These are phyloP conservation scores for Dasyprocta punctata DNA, from an alignment of 2,113 vertebrate genomes.

Conservation along the genomic window DNA sequence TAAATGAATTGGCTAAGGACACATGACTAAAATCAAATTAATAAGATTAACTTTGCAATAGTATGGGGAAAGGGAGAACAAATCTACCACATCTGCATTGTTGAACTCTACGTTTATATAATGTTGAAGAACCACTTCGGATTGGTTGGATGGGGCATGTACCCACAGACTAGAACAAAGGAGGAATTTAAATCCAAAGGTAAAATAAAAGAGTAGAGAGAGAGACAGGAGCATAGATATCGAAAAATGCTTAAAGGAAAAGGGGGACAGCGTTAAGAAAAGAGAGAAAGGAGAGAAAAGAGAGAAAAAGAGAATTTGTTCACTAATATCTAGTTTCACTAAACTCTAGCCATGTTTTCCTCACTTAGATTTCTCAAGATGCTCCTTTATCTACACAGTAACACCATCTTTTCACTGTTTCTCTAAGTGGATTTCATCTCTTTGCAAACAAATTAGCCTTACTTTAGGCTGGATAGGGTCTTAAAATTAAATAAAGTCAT, in stretches of 20 bases:
- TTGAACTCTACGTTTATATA: not conserved
- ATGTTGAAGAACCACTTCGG: not conserved
- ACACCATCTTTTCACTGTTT: not conserved
- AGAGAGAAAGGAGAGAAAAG: too few relatives aligned
- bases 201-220: not conserved
- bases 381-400: not conserved
- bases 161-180: not conserved
- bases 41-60: not conserved
- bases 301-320: not conserved
- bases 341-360: not conserved
- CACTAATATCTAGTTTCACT: not conserved
- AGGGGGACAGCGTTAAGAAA: too few relatives aligned
- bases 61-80: not conserved
- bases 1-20: not conserved
- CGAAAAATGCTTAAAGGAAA: not conserved
- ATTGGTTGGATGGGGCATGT: not conserved
- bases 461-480: not conserved
- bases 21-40: not conserved
- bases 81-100: not conserved
- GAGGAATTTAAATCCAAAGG: not conserved
- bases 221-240: not conserved
- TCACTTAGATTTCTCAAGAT: conserved; percentile 9
- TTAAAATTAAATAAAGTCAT: conserved; percentile 31
- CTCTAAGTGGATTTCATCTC: not conserved
- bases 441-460: conserved; percentile 44